Conservation (phyloP, 2,888 invertebrate species). For the Isoperla grammatica region DNA sequence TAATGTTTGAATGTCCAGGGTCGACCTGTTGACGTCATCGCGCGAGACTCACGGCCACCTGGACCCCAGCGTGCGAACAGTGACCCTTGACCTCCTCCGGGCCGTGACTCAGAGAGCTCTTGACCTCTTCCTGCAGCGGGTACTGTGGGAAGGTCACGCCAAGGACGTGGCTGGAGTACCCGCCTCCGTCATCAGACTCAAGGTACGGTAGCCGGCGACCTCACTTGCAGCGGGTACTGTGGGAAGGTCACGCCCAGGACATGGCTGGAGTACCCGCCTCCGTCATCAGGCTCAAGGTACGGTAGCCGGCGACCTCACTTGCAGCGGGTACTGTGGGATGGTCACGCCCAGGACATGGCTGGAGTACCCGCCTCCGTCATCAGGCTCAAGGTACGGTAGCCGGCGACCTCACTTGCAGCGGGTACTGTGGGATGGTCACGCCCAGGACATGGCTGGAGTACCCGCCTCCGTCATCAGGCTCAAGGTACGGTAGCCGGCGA, state of each 20-base stretch:
- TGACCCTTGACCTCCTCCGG: conserved; percentile 35
- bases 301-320: conserved; percentile 35
- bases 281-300: conserved; percentile 38
- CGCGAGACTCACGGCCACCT: conserved; percentile 27
- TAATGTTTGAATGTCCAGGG: conserved; percentile 24
- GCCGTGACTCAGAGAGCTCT: conserved; percentile 31
- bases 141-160: conserved; percentile 36
- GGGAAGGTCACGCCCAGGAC: conserved; percentile 34
- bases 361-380: conserved; percentile 34
- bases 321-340: conserved; percentile 37
- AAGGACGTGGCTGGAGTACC: conserved; percentile 29
- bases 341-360: conserved; percentile 26
- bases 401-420: conserved; percentile 37
- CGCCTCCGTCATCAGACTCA: conserved; percentile 36
- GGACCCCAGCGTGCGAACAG: conserved; percentile 35
- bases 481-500: conserved; percentile 38
- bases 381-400: conserved; percentile 36
- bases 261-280: conserved; percentile 29
- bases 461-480: conserved; percentile 35
- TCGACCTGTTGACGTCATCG: conserved; percentile 23
- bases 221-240: conserved; percentile 36
- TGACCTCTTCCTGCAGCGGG: conserved; percentile 37
- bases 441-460: conserved; percentile 29
- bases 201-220: conserved; percentile 37
- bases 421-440: conserved; percentile 36